Conservation (phyloP, 2,797 vertebrate species). For the Myoxocephalus aenaeus region DNA sequence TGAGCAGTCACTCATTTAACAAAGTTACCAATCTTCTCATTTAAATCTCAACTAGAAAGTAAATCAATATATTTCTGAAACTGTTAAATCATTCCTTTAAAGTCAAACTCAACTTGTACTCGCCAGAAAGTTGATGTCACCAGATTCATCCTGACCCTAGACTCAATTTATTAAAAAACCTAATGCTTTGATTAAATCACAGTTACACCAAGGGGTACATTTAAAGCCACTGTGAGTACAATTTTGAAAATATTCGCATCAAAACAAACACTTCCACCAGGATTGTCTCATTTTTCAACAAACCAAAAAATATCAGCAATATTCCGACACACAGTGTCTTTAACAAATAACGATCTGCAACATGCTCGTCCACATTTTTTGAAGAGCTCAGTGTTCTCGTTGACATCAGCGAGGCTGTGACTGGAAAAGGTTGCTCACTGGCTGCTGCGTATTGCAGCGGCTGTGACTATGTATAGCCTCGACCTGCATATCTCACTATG, state of each 20-base stretch:
- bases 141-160: not conserved
- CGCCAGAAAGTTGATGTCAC: not conserved
- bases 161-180: not conserved
- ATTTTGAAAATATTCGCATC: not conserved
- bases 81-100: not conserved
- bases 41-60: not conserved
- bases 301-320: not conserved
- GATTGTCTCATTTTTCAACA: not conserved
- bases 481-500: constrained; percentile 76
- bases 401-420: constrained; percentile 40
- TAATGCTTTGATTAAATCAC: not conserved
- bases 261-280: not conserved
- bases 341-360: not conserved
- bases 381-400: constrained; percentile 11
- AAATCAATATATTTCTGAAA: not conserved
- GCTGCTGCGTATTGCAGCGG: constrained; percentile 42
- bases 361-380: not conserved
- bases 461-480: constrained; percentile 72
- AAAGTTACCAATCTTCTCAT: too few relatives aligned
- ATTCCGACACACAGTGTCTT: not conserved
- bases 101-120: not conserved
- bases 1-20: not conserved
- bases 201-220: not conserved
- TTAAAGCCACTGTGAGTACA: not conserved
- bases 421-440: constrained; percentile 70